A percentile compares a stretch with the other conserved stretches of the same genome.
These are phyloP conservation scores for Gallinago media DNA, from an alignment of 2,113 vertebrate genomes.

Conservation along the genomic window DNA sequence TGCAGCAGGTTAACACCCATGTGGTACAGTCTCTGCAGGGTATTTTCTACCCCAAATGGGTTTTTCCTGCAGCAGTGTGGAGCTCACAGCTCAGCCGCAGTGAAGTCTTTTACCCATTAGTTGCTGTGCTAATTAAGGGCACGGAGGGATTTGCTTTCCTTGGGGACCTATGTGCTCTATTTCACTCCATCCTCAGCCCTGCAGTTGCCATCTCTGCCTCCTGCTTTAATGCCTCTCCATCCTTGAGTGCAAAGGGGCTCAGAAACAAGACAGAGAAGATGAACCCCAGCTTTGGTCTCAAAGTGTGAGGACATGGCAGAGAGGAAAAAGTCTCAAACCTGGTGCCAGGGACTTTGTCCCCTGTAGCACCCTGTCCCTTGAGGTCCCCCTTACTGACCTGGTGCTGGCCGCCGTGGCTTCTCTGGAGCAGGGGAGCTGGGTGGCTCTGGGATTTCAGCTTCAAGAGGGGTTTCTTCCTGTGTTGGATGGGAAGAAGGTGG, in stretches of 20 bases:
- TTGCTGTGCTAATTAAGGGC: not conserved
- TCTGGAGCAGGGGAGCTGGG: conserved; percentile 71
- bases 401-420: conserved; percentile 59
- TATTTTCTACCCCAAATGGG: not conserved
- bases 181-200: not conserved
- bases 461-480: conserved; percentile 60
- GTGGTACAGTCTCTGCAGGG: not conserved
- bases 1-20: not conserved
- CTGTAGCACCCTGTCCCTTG: not conserved
- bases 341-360: not conserved
- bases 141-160: not conserved
- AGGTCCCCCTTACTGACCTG: conserved; percentile 61
- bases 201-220: not conserved
- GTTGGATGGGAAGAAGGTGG: not conserved
- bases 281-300: not conserved
- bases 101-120: not conserved
- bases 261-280: not conserved
- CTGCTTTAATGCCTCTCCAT: not conserved
- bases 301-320: fast-evolving
- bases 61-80: not conserved
- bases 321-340: not conserved
- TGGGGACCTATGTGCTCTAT: fast-evolving
- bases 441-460: conserved; percentile 66
- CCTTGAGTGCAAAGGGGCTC: not conserved
- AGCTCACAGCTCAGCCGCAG: not conserved